Conservation (phyloP, 2,797 vertebrate species). For the Chelon auratus region DNA sequence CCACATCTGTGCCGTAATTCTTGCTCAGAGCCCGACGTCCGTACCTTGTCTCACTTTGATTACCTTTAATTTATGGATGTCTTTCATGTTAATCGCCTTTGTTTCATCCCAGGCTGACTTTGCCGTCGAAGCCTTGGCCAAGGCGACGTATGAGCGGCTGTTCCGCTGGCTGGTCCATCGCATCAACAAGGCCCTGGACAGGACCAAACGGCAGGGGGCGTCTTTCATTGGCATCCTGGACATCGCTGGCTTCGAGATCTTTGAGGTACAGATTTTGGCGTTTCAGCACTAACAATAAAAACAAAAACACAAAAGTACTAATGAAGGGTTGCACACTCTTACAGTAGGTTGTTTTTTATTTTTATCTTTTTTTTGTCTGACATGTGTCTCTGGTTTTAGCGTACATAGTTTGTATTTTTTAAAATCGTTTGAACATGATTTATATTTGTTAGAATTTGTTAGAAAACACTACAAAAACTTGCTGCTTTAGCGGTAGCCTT, state of each 20-base stretch:
- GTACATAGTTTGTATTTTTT: too few species aligned
- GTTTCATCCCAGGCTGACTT: constrained; percentile 91
- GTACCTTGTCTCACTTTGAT: not conserved
- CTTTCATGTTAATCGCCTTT: not conserved
- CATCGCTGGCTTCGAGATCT: constrained; percentile 98
- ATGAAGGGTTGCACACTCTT: not conserved
- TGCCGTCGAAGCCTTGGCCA: constrained; percentile 95
- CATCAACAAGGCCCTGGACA: constrained; percentile 97
- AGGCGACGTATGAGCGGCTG: constrained; percentile 96
- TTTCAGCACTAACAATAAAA: not conserved
- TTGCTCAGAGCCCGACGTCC: too few species aligned
- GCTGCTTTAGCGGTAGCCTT: too few species aligned
- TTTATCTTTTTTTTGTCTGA: too few species aligned
- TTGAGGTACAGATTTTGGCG: constrained; percentile 85
- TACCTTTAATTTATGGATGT: not conserved
- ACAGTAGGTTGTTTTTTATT: not conserved
- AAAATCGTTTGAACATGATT: too few species aligned
- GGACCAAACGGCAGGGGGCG: constrained; percentile 96
- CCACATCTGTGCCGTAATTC: too few species aligned
- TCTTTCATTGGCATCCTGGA: constrained; percentile 99
- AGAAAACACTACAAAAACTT: too few species aligned
- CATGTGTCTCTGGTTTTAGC: too few species aligned
- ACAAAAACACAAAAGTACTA: not conserved
- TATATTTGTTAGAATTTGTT: too few species aligned
- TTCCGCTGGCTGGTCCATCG: constrained; percentile 98